Evolutionary conservation across 2,888 invertebrate species (phyloP), one percentile per base, ranked within the genome.

Genomic region (Sabatieria punctata): DNA sequence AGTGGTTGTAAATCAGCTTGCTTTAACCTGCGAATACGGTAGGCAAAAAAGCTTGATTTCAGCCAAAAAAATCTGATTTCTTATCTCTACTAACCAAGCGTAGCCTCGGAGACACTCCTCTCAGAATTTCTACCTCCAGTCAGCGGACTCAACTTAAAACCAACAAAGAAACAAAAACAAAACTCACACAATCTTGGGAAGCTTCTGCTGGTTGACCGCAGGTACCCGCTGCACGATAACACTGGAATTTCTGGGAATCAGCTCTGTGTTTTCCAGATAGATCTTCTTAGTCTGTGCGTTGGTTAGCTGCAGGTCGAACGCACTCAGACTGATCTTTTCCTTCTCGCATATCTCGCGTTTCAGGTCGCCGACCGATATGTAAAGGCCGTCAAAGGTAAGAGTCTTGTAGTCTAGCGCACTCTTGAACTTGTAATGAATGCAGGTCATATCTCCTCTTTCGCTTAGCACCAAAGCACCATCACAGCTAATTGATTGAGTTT

Each of bases 401-500:
- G 91, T 91, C 67, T 93, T 89, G 72, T 82, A 89, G 68, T 91
- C 86, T 65, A 86, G 74, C 51, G 86, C 83, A 64, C 89, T 88
- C 73, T 93, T 93, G 68, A 97, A 95, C 71, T 95, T 95, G 72
- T 93, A 97, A 71, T 95, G 93, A 56, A 97, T 86, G 63, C 89
- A 91, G 81, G 71, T 69, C 70, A 70, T 71, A 25, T 40, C 26
- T 38, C 36, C 44, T 37, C 23, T 13, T 25, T 35, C 19, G 21
- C 27, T 43, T n/a, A n/a, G n/a, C n/a, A n/a, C n/a, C n/a, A n/a
- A n/a, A n/a, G n/a, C n/a, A n/a, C n/a, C n/a, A n/a, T n/a, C n/a
- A n/a, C n/a, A n/a, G n/a, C n/a, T n/a, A n/a, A n/a, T n/a, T n/a
- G n/a, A n/a, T n/a, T n/a, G n/a, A n/a, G n/a, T n/a, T n/a, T n/a